Evolutionary conservation across 1,140 invertebrate genomes (phyloP), one percentile per base, ranked within the genome.

Genomic region (Tyrophagus putrescentiae): DNA sequence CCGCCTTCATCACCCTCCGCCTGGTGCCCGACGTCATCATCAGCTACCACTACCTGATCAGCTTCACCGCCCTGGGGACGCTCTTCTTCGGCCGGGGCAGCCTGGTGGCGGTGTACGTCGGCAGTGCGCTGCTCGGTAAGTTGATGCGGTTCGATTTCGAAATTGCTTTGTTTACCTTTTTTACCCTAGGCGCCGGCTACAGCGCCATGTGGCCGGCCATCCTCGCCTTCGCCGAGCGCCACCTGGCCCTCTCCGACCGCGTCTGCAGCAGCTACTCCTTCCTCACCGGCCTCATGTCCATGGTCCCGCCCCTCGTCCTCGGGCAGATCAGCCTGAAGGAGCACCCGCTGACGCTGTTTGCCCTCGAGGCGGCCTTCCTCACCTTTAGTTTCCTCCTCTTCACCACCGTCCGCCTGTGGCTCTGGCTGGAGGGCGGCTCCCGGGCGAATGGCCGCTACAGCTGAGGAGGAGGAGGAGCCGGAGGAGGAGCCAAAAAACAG

Each of bases 21-120:
- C 6, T 54, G n/a, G 21, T 54, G 11, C 52, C 52, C 6, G 52
- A 54, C n/a, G 11, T n/a, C n/a, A 54, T 54, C 6, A 32, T 54
- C 36, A 36, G n/a, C 28, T 32, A 31, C 36, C 52, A 54, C 21
- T 54, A 50, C 16, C 7, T 57, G 5, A 41, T 41, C 4, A 21
- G 23, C 23, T 13, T 34, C 21, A 21, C 31, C 7, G 56, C 33
- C 21, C 18, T 52, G 13, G 4, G 23, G 25, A 36, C 32, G 7
- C 56, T 57, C 27, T n/a, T 33, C 44, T 41, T 36, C 6, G 56
- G 56, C 7, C 21, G 4, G 9, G 21, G 27, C 21, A 48, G 45
- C n/a, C n/a, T n/a, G n/a, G n/a, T n/a, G n/a, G n/a, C n/a, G n/a
- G n/a, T n/a, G n/a, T n/a, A n/a, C n/a, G n/a, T n/a, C n/a, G n/a